Conservation (phyloP, 2,888 invertebrate species). For the Suillia variegata region DNA sequence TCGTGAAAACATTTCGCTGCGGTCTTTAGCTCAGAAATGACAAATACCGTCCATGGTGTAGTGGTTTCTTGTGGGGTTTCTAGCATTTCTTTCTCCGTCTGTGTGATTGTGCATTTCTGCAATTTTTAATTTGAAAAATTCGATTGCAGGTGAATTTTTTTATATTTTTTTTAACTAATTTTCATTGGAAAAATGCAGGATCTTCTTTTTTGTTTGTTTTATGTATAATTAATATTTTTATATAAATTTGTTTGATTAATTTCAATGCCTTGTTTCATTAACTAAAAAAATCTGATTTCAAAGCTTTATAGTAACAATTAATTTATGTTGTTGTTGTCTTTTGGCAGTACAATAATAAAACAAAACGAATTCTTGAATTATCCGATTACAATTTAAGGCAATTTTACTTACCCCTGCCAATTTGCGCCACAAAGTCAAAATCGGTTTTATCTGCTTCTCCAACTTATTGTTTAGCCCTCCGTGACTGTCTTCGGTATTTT, state of each 20-base stretch:
- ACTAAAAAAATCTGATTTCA: no score
- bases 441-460: constrained; percentile 70
- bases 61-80: constrained; percentile 24
- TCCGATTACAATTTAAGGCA: neutral
- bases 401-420: constrained; percentile 62
- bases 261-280: no score
- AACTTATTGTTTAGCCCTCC: constrained; percentile 45
- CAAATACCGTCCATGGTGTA: constrained; percentile 55
- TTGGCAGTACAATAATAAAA: no score
- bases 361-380: neutral
- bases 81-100: constrained; percentile 39
- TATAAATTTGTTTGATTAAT: no score
- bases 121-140: constrained; percentile 20
- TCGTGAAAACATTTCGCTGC: constrained; percentile 48
- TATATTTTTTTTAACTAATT: no score
- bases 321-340: no score
- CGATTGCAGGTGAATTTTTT: no score
- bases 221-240: no score
- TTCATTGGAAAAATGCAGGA: no score
- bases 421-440: constrained; percentile 85
- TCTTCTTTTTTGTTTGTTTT: no score
- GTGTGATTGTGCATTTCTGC: constrained; percentile 43
- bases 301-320: no score
- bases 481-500: neutral
- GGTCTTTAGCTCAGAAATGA: constrained; percentile 50